phyloP scores from a whole-genome alignment of 2,888 invertebrate genomes.

The Drosophila borealis region DNA sequence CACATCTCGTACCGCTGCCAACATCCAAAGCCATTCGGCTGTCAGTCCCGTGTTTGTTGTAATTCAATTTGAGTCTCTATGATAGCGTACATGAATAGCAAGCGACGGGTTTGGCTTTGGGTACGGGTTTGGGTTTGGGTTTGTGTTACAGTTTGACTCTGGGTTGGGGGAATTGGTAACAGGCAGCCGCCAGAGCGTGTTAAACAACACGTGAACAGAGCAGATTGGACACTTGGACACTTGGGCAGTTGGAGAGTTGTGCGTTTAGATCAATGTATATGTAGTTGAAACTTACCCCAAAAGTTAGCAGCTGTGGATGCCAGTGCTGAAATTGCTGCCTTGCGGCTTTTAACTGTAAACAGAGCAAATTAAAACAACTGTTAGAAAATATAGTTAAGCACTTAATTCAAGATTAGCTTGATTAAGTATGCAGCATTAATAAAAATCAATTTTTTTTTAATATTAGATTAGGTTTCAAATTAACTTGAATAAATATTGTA shows the following conservation, averaged over 20 bases:
- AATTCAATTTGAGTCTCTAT: conserved; percentile 65
- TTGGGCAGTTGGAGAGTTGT: background rate
- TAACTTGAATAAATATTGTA: too few species aligned
- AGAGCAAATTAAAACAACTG: conserved; percentile 15
- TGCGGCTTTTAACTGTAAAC: conserved; percentile 36
- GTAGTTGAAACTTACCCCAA: conserved; percentile 45
- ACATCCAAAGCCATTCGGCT: conserved; percentile 45
- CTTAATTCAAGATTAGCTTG: too few species aligned
- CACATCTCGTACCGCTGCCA: conserved; percentile 28
- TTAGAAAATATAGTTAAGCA: conserved; percentile 9
- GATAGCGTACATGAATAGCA: conserved; percentile 63
- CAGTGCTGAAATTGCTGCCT: conserved; percentile 14
- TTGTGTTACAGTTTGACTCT: conserved; percentile 7
- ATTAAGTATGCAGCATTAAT: too few species aligned
- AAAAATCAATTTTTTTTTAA: too few species aligned
- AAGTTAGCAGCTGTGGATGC: conserved; percentile 34
- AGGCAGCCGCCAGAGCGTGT: conserved; percentile 57
- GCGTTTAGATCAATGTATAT: conserved; percentile 36
- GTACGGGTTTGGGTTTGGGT: background rate
- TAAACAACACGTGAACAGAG: conserved; percentile 59
- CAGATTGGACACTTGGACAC: conserved; percentile 16
- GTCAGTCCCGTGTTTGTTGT: conserved; percentile 59
- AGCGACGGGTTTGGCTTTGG: conserved; percentile 20
- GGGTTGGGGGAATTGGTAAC: conserved; percentile 39
- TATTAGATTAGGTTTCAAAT: too few species aligned